These are phyloP conservation scores for Acanthopagrus latus DNA, from an alignment of 2,797 vertebrate species.

Conservation along the genomic window DNA sequence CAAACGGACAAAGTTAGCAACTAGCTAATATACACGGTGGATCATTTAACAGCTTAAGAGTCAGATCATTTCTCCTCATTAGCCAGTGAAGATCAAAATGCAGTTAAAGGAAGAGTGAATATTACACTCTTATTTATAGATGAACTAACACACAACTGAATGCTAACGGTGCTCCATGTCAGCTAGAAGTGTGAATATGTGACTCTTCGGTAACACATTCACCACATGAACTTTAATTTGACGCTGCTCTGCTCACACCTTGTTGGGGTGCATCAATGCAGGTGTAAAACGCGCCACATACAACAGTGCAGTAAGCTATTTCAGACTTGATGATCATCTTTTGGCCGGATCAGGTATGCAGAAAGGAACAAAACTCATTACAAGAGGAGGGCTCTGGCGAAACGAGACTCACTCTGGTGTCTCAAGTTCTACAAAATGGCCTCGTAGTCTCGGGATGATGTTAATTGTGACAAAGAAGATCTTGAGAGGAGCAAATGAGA, in stretches of 20 bases:
- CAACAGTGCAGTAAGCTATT: not conserved
- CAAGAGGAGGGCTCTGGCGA: not conserved
- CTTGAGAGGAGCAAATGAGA: constrained; percentile 52
- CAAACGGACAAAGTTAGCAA: not conserved
- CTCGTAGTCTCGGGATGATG: constrained; percentile 35
- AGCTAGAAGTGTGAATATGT: not conserved
- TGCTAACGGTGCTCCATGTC: not conserved
- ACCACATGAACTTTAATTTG: not conserved
- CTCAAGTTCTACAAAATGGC: constrained; percentile 27
- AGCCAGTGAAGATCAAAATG: not conserved
- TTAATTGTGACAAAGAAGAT: constrained; percentile 58
- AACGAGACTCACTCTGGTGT: constrained; percentile 16
- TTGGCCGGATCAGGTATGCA: not conserved
- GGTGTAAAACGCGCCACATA: not conserved
- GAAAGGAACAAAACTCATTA: constrained; percentile 27
- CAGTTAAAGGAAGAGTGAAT: not conserved
- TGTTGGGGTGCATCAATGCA: not conserved
- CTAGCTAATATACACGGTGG: not conserved
- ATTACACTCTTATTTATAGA: not conserved
- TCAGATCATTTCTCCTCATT: too few relatives aligned
- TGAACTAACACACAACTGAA: not conserved
- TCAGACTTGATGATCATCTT: constrained; percentile 26
- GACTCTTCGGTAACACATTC: constrained; percentile 1
- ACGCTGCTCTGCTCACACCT: not conserved
- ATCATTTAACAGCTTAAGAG: not conserved